phyloP scores from a whole-genome alignment of 2,113 vertebrate genomes.

The pig (Sus scrofa) region T2T-Sscrofa CM000830.6:91113001-91113500 shows the following conservation, averaged over 20 bases:
- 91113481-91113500: background rate
- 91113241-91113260: constrained; percentile 31
- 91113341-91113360: constrained; percentile 13
- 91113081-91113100: background rate
- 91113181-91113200: background rate
- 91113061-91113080: background rate
- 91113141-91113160: background rate
- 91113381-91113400: background rate
- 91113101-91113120: background rate
- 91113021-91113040: background rate
- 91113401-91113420: background rate
- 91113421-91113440: background rate
- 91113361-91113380: background rate
- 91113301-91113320: background rate
- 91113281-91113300: constrained; percentile 31
- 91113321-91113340: background rate
- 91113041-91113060: background rate
- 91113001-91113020: background rate
- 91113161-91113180: background rate
- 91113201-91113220: background rate
- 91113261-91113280: constrained; percentile 12
- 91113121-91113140: background rate
- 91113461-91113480: constrained; percentile 1
- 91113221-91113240: background rate
- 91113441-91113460: background rate